These are phyloP conservation scores for Saturnia pavonia DNA, from an alignment of 2,888 invertebrate species.

Conservation along the genomic window DNA sequence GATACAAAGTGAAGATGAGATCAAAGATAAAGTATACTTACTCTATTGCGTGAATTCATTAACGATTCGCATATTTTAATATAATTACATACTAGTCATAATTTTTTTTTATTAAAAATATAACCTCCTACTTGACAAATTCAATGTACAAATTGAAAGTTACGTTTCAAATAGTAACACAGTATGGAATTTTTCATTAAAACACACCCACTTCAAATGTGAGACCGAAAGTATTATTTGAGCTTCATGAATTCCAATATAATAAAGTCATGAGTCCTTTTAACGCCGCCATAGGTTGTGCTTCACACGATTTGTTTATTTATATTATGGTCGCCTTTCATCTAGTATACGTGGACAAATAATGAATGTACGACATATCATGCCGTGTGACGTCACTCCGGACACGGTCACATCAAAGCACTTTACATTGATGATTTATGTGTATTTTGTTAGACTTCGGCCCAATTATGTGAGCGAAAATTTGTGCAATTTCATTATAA, in stretches of 20 bases:
- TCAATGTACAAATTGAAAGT: not conserved
- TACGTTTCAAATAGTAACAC: not conserved
- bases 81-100: not conserved
- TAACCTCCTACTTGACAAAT: not conserved
- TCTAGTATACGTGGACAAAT: slow-evolving; percentile 78
- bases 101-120: not conserved
- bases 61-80: not conserved
- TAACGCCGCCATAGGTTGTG: slow-evolving; percentile 59
- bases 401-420: slow-evolving; percentile 77
- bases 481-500: slow-evolving; percentile 74
- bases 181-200: slow-evolving; percentile 12
- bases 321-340: slow-evolving; percentile 77
- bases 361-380: slow-evolving; percentile 77
- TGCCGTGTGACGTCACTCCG: slow-evolving; percentile 69
- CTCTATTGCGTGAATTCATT: not conserved
- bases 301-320: slow-evolving; percentile 76
- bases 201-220: not conserved
- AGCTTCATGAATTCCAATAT: slow-evolving; percentile 60
- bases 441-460: slow-evolving; percentile 70
- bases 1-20: not conserved
- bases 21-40: not conserved
- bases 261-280: slow-evolving; percentile 64
- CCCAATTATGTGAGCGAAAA: slow-evolving; percentile 74
- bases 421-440: slow-evolving; percentile 69
- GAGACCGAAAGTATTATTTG: slow-evolving; percentile 11